Percentiles rank a stretch among this genome's conserved stretches.
These are phyloP conservation scores for Tiliqua scincoides DNA, from an alignment of 2,113 vertebrate species.

Conservation along the genomic window DNA sequence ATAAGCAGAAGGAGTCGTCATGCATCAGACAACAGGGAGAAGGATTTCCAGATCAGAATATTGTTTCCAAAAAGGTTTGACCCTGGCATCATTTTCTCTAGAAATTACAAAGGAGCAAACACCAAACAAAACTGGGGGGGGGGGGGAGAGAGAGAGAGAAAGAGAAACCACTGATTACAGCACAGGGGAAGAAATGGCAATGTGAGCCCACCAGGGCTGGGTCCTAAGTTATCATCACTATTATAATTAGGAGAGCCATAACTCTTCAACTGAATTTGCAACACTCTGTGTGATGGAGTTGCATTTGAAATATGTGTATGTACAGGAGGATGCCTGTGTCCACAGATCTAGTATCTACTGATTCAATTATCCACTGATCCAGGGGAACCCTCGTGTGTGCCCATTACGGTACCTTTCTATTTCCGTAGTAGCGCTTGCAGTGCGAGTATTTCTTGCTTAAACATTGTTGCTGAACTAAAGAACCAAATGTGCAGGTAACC, in stretches of 20 bases:
- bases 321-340: too few species aligned
- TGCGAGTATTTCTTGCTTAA: too few species aligned
- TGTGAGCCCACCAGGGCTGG: conserved; percentile 25
- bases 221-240: conserved; percentile 3
- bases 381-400: too few species aligned
- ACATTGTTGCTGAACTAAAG: too few species aligned
- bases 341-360: too few species aligned
- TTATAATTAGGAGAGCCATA: conserved; percentile 23
- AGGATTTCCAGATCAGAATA: background rate
- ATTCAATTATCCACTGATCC: too few species aligned
- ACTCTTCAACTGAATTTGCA: conserved; percentile 1
- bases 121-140: too few species aligned
- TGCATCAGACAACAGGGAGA: background rate
- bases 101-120: background rate
- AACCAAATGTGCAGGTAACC: too few species aligned
- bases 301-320: background rate
- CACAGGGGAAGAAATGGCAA: conserved; percentile 13
- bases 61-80: background rate
- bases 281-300: conserved; percentile 4
- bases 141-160: background rate
- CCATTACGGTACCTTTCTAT: too few species aligned
- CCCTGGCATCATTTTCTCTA: background rate
- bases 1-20: background rate
- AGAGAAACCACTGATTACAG: background rate
- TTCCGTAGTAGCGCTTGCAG: too few species aligned